Conservation (phyloP, 2,113 vertebrate species). For the Empidonax alnorum region DNA sequence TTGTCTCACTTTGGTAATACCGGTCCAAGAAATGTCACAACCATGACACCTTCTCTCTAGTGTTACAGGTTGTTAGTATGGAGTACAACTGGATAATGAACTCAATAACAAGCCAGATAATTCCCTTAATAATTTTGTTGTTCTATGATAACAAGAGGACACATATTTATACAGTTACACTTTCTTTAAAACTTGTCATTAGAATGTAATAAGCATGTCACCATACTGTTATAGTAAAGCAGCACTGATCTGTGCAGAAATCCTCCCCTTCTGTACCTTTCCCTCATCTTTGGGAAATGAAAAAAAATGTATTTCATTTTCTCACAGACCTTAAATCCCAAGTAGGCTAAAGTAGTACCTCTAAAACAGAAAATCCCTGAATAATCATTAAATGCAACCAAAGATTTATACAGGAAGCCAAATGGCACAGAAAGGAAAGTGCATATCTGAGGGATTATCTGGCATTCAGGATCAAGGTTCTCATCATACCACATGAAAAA, state of each 20-base stretch:
- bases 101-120: background rate
- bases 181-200: background rate
- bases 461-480: background rate
- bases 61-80: background rate
- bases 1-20: background rate
- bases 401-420: constrained; percentile 13
- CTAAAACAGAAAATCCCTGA: constrained; percentile 25
- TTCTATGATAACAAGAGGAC: background rate
- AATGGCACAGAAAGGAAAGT: background rate
- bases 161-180: background rate
- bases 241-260: background rate
- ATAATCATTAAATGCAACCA: constrained; percentile 10
- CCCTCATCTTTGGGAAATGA: background rate
- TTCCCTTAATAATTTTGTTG: background rate
- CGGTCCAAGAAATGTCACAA: background rate
- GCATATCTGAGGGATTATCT: constrained; percentile 24
- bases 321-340: background rate
- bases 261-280: background rate
- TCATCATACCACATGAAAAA: background rate
- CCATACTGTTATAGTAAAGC: background rate
- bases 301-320: background rate
- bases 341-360: background rate
- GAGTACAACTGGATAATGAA: background rate
- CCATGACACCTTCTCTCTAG: background rate
- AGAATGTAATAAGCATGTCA: background rate